These are phyloP conservation scores for Acromyrmex charruanus DNA, from an alignment of 1,140 invertebrate species.

Conservation along the genomic window DNA sequence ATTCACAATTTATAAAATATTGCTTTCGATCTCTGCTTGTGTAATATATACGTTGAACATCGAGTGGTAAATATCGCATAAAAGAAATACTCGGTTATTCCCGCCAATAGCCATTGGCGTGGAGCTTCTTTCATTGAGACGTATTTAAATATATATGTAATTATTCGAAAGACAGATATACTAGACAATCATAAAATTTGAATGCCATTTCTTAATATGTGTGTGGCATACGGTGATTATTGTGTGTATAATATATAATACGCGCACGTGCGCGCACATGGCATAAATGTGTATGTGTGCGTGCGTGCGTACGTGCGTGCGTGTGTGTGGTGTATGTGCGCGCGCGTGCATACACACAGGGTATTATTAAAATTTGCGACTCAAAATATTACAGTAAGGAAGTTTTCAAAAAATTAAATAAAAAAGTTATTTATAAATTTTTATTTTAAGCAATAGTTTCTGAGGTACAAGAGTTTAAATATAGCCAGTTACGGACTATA, in stretches of 20 bases:
- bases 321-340: too few species aligned
- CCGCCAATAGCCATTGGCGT: constrained; percentile 12
- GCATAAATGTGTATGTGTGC: not conserved
- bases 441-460: too few species aligned
- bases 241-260: constrained; percentile 3
- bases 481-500: too few species aligned
- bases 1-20: constrained; percentile 8
- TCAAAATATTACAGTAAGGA: too few species aligned
- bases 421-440: too few species aligned
- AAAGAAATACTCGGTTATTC: constrained; percentile 66
- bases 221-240: constrained; percentile 62
- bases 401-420: too few species aligned
- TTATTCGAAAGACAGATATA: constrained; percentile 57
- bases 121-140: constrained; percentile 43
- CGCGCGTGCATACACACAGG: too few species aligned
- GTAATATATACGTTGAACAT: constrained; percentile 50
- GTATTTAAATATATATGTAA: constrained; percentile 56
- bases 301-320: too few species aligned
- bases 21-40: constrained; percentile 20
- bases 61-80: constrained; percentile 4
- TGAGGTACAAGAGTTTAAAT: too few species aligned
- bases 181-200: constrained; percentile 73
- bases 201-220: constrained; percentile 56
- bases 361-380: too few species aligned
- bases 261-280: not conserved